phyloP scores from a whole-genome alignment of 2,113 vertebrate species.

The Oreochromis niloticus region DNA sequence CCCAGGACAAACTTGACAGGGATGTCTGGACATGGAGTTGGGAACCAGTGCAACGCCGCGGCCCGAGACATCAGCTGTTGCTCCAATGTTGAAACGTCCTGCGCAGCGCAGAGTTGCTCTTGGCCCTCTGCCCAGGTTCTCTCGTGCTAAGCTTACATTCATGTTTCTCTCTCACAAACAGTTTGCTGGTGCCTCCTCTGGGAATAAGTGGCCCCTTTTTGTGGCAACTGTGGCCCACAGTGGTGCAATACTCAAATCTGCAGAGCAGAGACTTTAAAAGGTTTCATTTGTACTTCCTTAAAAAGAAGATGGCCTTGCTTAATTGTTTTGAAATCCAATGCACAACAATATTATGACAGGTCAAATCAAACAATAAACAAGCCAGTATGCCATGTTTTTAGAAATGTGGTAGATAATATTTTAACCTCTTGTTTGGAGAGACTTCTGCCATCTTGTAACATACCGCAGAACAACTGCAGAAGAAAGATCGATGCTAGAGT shows the following conservation, averaged over 20 bases:
- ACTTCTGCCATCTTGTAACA: slow-evolving; percentile 43
- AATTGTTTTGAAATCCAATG: slow-evolving; percentile 48
- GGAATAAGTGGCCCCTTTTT: slow-evolving; percentile 55
- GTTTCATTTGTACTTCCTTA: slow-evolving; percentile 42
- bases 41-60: slow-evolving; percentile 59
- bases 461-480: slow-evolving; percentile 42
- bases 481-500: slow-evolving; percentile 36
- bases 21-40: slow-evolving; percentile 69
- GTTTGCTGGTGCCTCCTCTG: slow-evolving; percentile 50
- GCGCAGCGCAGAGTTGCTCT: slow-evolving; percentile 59
- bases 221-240: slow-evolving; percentile 52
- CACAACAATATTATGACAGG: slow-evolving; percentile 48
- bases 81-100: slow-evolving; percentile 67
- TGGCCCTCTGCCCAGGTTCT: slow-evolving; percentile 61
- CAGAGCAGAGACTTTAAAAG: slow-evolving; percentile 21
- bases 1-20: slow-evolving; percentile 71
- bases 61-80: slow-evolving; percentile 76
- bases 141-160: slow-evolving; percentile 70
- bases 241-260: slow-evolving; percentile 50
- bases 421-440: slow-evolving; percentile 25
- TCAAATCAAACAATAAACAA: slow-evolving; percentile 50
- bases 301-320: slow-evolving; percentile 30
- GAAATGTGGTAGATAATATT: slow-evolving; percentile 40
- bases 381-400: slow-evolving; percentile 42
- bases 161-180: slow-evolving; percentile 68